These are phyloP conservation scores for Oreochromis spilurus DNA, from an alignment of 2,113 vertebrate genomes.

Conservation along the genomic window DNA sequence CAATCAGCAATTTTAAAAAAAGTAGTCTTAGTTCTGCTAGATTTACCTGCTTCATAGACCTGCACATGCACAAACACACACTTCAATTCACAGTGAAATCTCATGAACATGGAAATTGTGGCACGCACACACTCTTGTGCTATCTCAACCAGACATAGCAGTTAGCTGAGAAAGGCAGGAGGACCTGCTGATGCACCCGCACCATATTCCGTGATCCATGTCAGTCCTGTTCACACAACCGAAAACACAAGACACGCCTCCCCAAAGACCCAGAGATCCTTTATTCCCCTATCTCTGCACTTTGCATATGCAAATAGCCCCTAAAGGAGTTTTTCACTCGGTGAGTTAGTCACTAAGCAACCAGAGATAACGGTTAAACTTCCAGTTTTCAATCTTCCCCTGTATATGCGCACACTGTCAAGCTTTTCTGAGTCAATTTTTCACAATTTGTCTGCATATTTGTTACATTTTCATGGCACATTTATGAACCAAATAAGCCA, in stretches of 20 bases:
- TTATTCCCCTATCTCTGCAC: conserved; percentile 19
- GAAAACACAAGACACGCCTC: conserved; percentile 11
- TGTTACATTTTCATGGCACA: background rate
- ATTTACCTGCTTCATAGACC: background rate
- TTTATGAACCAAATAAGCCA: background rate
- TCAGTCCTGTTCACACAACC: conserved; percentile 7
- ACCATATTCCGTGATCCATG: conserved; percentile 41
- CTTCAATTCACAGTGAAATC: background rate
- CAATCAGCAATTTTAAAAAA: conserved; percentile 9
- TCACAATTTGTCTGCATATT: background rate
- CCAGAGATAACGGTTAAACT: conserved; percentile 22
- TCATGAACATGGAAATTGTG: background rate
- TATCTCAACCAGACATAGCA: background rate
- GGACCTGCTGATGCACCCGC: conserved; percentile 20
- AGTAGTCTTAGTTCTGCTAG: background rate
- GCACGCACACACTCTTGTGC: background rate
- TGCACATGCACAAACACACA: background rate
- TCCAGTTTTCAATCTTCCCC: background rate
- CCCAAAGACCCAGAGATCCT: conserved; percentile 20
- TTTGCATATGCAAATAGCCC: conserved; percentile 54
- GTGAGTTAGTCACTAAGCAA: conserved; percentile 47
- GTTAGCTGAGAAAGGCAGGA: background rate
- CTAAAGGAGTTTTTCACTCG: conserved; percentile 2
- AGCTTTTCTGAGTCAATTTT: conserved; percentile 19
- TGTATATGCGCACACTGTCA: background rate